Conservation (phyloP, 2,888 invertebrate genomes). For the Caenorhabditis wallacei region DNA sequence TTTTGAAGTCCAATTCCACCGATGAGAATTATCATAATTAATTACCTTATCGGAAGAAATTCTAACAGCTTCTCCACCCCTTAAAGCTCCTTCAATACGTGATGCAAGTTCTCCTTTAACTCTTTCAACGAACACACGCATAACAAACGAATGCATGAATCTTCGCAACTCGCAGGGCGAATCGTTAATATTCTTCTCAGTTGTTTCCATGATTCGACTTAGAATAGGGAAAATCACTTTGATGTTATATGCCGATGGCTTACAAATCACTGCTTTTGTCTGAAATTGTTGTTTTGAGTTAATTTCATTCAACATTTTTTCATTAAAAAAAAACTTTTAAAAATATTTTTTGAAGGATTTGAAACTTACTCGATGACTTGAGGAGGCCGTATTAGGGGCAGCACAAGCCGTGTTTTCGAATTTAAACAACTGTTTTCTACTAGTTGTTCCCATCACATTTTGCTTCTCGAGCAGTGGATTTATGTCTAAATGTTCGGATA, state of each 20-base stretch:
- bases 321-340: too few relatives aligned
- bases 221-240: conserved; percentile 90
- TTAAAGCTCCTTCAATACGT: conserved; percentile 70
- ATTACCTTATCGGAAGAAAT: conserved; percentile 43
- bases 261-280: conserved; percentile 86
- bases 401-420: conserved; percentile 79
- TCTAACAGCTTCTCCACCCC: conserved; percentile 67
- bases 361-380: conserved; percentile 49
- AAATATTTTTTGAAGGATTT: too few relatives aligned
- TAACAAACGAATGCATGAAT: conserved; percentile 92
- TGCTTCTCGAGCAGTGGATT: conserved; percentile 68
- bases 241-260: conserved; percentile 85
- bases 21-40: too few relatives aligned
- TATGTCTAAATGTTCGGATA: conserved; percentile 80
- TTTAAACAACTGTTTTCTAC: conserved; percentile 72
- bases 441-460: conserved; percentile 33
- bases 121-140: conserved; percentile 89
- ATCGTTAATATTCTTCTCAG: conserved; percentile 86
- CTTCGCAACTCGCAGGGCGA: conserved; percentile 71
- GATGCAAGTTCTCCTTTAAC: conserved; percentile 76
- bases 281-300: conserved; percentile 67
- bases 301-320: too few relatives aligned
- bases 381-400: conserved; percentile 59
- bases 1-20: too few relatives aligned
- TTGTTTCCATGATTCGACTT: conserved; percentile 90